Evolutionary conservation across 2,888 invertebrate species (phyloP).

Genomic region (Tholera decimalis): DNA sequence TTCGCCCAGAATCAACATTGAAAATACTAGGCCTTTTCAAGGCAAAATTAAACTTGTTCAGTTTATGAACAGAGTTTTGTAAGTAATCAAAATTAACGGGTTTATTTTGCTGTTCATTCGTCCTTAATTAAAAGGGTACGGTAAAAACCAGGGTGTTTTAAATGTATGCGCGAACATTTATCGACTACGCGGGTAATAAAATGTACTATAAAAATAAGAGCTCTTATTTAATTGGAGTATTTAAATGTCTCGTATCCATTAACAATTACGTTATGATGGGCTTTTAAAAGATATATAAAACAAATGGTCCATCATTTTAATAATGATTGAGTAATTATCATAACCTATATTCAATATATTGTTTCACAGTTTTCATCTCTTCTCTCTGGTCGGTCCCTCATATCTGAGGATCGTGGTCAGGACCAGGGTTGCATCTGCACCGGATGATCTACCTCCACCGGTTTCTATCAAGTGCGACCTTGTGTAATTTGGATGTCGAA

Average conservation of each 20-base stretch:
- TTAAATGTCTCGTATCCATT: slow-evolving; percentile 32
- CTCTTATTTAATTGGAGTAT: slow-evolving; percentile 32
- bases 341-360: neutral
- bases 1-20: slow-evolving; percentile 47
- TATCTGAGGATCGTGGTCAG: too few relatives aligned
- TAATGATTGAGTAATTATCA: slow-evolving; percentile 20
- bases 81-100: slow-evolving; percentile 68
- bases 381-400: too few relatives aligned
- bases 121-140: slow-evolving; percentile 57
- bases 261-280: slow-evolving; percentile 17
- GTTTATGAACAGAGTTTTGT: slow-evolving; percentile 63
- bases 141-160: slow-evolving; percentile 42
- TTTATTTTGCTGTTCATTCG: slow-evolving; percentile 66
- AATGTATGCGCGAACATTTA: slow-evolving; percentile 46
- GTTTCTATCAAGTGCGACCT: too few relatives aligned
- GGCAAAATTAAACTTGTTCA: slow-evolving; percentile 58
- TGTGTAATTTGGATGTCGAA: too few relatives aligned
- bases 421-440: too few relatives aligned
- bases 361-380: too few relatives aligned
- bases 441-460: too few relatives aligned
- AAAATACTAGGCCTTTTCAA: slow-evolving; percentile 54
- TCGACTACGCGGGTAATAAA: slow-evolving; percentile 42
- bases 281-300: slow-evolving; percentile 30
- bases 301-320: slow-evolving; percentile 16
- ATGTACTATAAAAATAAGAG: slow-evolving; percentile 27